A percentile compares a stretch with the other conserved stretches of the same genome.
Conservation (phyloP, 2,888 invertebrate genomes). For the Dryococelus australis region DNA sequence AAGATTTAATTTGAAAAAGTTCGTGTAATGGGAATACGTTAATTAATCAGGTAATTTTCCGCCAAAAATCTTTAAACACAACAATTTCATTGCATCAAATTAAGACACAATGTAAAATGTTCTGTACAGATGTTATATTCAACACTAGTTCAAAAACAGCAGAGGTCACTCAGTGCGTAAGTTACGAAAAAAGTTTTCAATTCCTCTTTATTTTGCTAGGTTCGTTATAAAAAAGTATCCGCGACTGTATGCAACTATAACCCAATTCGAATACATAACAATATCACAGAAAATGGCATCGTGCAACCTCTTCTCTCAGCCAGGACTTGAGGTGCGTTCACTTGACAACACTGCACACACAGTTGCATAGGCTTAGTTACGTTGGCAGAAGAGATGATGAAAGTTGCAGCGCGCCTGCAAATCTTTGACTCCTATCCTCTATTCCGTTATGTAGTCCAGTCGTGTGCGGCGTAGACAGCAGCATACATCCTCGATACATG, state of each 20-base stretch:
- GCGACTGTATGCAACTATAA: background rate
- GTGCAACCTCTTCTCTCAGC: background rate
- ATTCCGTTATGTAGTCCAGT: background rate
- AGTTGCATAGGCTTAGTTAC: background rate
- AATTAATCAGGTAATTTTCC: background rate
- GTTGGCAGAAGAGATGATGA: background rate
- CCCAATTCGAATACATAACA: background rate
- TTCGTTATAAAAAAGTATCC: slow-evolving; percentile 19
- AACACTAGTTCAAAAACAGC: background rate
- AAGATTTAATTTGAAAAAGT: background rate
- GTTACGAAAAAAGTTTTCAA: slow-evolving; percentile 17
- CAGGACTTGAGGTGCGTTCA: background rate
- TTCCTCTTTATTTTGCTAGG: background rate
- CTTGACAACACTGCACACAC: background rate
- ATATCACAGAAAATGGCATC: slow-evolving; percentile 26
- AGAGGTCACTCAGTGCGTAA: background rate
- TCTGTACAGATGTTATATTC: background rate
- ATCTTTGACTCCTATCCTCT: background rate
- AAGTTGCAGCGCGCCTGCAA: background rate
- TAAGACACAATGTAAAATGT: slow-evolving; percentile 27
- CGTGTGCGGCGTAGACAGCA: slow-evolving; percentile 5
- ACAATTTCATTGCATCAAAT: background rate
- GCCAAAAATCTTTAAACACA: background rate
- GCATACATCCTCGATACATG: background rate
- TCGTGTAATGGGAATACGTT: background rate